phyloP scores from a whole-genome alignment of 2,113 vertebrate genomes.

The Maccullochella peelii region DNA sequence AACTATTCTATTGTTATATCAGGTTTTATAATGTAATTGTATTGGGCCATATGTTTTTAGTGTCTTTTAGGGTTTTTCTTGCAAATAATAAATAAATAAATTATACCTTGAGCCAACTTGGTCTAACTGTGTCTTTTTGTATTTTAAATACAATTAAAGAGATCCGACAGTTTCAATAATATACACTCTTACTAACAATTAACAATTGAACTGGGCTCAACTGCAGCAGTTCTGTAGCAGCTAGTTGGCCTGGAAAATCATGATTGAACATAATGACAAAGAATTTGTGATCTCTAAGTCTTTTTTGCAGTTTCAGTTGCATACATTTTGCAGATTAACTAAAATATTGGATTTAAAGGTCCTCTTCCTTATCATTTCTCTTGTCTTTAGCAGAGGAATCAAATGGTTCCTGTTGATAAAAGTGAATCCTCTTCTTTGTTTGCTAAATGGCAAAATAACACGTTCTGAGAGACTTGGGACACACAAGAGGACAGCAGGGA shows the following conservation, averaged over 20 bases:
- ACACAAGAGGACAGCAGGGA: slow-evolving; percentile 35
- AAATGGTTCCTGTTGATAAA: slow-evolving; percentile 16
- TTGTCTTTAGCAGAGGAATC: slow-evolving; percentile 12
- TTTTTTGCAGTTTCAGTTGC: neutral
- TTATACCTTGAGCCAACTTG: neutral
- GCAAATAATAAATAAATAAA: neutral
- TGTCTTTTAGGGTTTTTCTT: neutral
- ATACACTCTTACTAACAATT: neutral
- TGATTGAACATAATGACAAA: neutral
- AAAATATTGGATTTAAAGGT: neutral
- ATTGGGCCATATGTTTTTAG: neutral
- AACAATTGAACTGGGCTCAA: neutral
- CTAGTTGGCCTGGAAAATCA: neutral
- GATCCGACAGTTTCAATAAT: neutral
- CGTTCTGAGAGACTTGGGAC: slow-evolving; percentile 36
- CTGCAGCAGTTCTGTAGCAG: neutral
- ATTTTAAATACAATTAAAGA: neutral
- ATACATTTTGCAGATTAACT: neutral
- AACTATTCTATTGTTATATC: neutral
- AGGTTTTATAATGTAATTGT: neutral
- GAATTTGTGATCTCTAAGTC: neutral
- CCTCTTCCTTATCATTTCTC: neutral
- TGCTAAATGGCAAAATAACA: slow-evolving; percentile 34
- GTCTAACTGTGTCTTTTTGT: neutral
- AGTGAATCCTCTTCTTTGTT: slow-evolving; percentile 27